phyloP scores from a whole-genome alignment of 2,797 vertebrate species.

The Hozukius guyotensis region DNA sequence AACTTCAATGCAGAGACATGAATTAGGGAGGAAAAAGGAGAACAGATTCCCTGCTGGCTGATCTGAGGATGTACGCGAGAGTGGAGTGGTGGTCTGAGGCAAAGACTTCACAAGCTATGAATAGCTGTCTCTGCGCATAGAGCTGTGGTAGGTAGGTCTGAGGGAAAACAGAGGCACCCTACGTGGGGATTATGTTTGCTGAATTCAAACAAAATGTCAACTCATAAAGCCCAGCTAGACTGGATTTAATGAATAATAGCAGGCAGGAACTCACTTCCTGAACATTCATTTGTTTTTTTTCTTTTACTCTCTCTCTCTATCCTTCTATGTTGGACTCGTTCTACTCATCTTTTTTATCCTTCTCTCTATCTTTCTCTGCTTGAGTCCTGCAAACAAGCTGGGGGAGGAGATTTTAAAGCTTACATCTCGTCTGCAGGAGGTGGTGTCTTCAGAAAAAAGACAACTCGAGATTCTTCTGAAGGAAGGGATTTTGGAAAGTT shows the following conservation, averaged over 20 bases:
- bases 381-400: constrained; percentile 32
- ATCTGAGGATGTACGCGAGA: constrained; percentile 14
- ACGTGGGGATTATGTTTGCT: constrained; percentile 40
- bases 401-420: constrained; percentile 31
- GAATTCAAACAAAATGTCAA: constrained; percentile 57
- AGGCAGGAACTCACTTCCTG: constrained; percentile 2
- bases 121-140: constrained; percentile 14
- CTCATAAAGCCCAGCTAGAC: constrained; percentile 29
- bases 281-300: neutral
- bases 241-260: constrained; percentile 48
- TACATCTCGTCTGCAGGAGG: constrained; percentile 36
- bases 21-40: constrained; percentile 13
- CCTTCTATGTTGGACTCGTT: neutral
- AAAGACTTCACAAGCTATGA: constrained; percentile 36
- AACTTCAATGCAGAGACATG: neutral
- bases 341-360: constrained; percentile 19
- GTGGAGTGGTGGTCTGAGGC: constrained; percentile 26
- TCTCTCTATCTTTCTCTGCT: constrained; percentile 23
- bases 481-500: constrained; percentile 28
- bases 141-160: constrained; percentile 43
- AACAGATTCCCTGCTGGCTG: constrained; percentile 30
- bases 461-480: constrained; percentile 18
- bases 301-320: neutral
- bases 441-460: constrained; percentile 22
- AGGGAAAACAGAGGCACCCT: constrained; percentile 22